phyloP scores from a whole-genome alignment of 1,140 invertebrate genomes.

The Drosophila mayri region DNA sequence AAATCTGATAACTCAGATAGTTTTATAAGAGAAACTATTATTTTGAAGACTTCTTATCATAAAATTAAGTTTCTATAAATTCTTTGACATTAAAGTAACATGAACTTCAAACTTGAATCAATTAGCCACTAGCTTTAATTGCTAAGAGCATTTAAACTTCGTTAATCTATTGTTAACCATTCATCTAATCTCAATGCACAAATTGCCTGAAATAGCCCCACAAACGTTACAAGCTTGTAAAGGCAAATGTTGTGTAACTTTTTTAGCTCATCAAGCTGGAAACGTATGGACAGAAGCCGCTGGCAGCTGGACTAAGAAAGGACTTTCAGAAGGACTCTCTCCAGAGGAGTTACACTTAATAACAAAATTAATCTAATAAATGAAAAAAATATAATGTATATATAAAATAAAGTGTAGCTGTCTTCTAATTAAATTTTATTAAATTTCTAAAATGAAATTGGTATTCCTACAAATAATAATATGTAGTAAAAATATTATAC shows the following conservation, averaged over 20 bases:
- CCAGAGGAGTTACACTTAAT: background rate
- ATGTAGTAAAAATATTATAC: no score
- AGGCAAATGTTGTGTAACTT: constrained; percentile 67
- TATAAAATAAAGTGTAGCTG: background rate
- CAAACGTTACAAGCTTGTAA: constrained; percentile 35
- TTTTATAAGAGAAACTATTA: no score
- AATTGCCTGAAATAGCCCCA: constrained; percentile 40
- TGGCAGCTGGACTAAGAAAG: constrained; percentile 45
- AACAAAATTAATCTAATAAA: background rate
- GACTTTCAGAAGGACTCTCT: constrained; percentile 13
- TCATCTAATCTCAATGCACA: constrained; percentile 20
- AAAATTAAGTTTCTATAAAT: no score
- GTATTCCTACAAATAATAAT: no score
- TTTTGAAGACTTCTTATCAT: no score
- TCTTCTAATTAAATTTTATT: background rate
- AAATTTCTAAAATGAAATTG: background rate
- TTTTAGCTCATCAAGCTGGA: constrained; percentile 79
- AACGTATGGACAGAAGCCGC: constrained; percentile 68
- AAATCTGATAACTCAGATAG: no score
- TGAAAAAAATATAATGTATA: background rate
- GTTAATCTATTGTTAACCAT: constrained; percentile 11
- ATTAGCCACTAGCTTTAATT: no score
- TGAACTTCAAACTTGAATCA: no score
- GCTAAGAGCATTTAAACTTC: constrained; percentile 38
- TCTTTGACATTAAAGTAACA: no score